Percentiles rank a stretch among this genome's conserved stretches.
Evolutionary conservation across 2,113 vertebrate genomes (phyloP).

Genomic region (Catharus minimus): DNA sequence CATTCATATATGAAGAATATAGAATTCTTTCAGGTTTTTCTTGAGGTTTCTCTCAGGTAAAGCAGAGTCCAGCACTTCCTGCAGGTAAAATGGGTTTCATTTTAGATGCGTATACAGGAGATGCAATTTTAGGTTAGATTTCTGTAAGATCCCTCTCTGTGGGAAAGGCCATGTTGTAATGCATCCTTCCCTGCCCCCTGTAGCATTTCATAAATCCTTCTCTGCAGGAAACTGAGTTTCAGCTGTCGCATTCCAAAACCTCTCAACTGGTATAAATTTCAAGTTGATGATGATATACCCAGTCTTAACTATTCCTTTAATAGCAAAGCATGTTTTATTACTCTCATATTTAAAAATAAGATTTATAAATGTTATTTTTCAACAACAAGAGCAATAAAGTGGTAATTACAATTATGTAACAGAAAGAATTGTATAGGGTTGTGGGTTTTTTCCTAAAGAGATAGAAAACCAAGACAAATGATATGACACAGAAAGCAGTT

Average conservation of each 20-base stretch:
- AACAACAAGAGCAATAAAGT: background rate
- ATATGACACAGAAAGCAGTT: background rate
- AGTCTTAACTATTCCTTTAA: background rate
- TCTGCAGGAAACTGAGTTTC: constrained; percentile 19
- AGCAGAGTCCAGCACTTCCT: background rate
- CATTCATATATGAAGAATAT: background rate
- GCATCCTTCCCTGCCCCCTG: constrained; percentile 12
- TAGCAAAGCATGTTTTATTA: background rate
- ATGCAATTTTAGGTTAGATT: constrained; percentile 22
- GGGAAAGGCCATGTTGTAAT: constrained; percentile 29
- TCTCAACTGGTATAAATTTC: background rate
- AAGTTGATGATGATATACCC: background rate
- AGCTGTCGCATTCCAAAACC: background rate
- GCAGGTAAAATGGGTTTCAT: background rate
- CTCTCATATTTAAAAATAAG: background rate
- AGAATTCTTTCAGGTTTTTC: background rate
- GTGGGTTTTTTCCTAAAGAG: background rate
- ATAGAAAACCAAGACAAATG: background rate
- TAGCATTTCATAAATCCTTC: constrained; percentile 50
- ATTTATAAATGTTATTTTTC: background rate
- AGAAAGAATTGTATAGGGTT: background rate
- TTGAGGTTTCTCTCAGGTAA: background rate
- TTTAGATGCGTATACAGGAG: background rate
- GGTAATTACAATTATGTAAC: background rate
- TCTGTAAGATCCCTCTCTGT: constrained; percentile 12